A percentile compares a stretch with the other conserved stretches of the same genome.
phyloP scores from a whole-genome alignment of 2,113 vertebrate genomes.

The Rhea pennata region DNA sequence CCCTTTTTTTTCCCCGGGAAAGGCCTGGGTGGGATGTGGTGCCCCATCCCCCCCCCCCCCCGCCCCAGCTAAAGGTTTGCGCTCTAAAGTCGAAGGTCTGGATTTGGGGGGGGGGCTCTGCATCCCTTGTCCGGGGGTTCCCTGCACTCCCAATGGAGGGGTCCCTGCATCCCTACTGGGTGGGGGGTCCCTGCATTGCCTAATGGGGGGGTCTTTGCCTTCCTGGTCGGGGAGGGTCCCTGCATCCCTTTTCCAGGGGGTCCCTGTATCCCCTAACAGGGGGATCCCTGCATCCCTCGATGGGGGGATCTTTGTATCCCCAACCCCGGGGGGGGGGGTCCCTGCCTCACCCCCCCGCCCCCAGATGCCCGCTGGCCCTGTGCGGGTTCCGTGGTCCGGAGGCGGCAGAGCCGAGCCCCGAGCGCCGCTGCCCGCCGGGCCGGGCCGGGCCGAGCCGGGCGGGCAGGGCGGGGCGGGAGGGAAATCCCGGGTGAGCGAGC shows the following conservation, averaged over 20 bases:
- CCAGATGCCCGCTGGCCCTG: not conserved
- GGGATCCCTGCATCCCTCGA: not conserved
- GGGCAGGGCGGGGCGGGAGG: not conserved
- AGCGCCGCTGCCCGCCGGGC: not conserved
- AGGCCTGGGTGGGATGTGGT: not conserved
- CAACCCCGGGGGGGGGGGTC: not conserved
- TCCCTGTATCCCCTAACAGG: not conserved
- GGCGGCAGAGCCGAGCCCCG: too few relatives aligned
- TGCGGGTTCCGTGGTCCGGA: not conserved
- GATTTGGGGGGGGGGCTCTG: not conserved
- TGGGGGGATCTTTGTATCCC: not conserved
- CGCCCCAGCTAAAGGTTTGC: fast-evolving
- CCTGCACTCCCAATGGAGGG: not conserved
- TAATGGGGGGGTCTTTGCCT: too few relatives aligned
- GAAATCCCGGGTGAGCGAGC: not conserved
- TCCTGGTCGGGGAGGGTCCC: not conserved
- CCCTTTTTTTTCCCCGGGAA: too few relatives aligned
- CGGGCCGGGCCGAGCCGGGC: not conserved
- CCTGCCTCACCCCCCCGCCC: not conserved
- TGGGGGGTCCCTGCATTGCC: not conserved
- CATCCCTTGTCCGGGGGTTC: too few relatives aligned
- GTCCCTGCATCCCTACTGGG: not conserved
- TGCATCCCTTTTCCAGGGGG: too few relatives aligned
- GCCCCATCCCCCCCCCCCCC: not conserved
- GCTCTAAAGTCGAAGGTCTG: too few relatives aligned